Base-by-base conservation (phyloP, 1,140 invertebrate species). In the Asbolus verrucosus region DNA sequence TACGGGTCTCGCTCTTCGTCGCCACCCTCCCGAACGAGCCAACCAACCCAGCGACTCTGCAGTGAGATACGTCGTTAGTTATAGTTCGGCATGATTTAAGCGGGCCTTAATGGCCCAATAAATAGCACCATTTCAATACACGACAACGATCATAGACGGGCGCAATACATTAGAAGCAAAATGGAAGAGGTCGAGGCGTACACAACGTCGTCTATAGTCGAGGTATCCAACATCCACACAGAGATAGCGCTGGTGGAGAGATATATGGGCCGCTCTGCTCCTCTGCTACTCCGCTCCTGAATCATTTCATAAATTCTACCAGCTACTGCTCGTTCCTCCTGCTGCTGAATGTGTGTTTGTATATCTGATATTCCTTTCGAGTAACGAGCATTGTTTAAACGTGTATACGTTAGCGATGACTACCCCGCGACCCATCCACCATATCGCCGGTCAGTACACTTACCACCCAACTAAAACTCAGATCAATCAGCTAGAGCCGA, bases 61-160 rank as follows among this genome's bases (percentile, higher is more conserved):
- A 65, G 62, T 30, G 62, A 65, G 73, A 76, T 77, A 79, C 75
- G 77, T 73, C 76, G 77, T 78, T 77, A 77, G 78, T 79, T 79
- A 78, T 79, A 78, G 77, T 77, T 77, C 67, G 75, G 70, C 65
- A 79, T 79, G 78, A 79, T 79, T 79, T 79, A 79, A 77, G 73
- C 73, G 74, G 73, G 72, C 76, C 77, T 78, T 79, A 79, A 79
- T 79, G 78, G 78, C 76, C 75, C 78, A 77, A 79, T 79, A 79
- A 79, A 79, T 79, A 79, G 74, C 72, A 70, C 75, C 76, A 77
- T 78, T 79, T 79, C 78, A 79, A 79, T 79, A 79, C 78, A 74
- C 74, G 74, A 78, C 78, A 77, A 77, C 77, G 77, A 78, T 79
- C 78, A 79, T 75, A 75, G 76, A 71, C 50, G 71, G 69, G 66